Evolutionary conservation across 1,140 invertebrate genomes (phyloP).

Genomic region (Drosophila micromelanica): DNA sequence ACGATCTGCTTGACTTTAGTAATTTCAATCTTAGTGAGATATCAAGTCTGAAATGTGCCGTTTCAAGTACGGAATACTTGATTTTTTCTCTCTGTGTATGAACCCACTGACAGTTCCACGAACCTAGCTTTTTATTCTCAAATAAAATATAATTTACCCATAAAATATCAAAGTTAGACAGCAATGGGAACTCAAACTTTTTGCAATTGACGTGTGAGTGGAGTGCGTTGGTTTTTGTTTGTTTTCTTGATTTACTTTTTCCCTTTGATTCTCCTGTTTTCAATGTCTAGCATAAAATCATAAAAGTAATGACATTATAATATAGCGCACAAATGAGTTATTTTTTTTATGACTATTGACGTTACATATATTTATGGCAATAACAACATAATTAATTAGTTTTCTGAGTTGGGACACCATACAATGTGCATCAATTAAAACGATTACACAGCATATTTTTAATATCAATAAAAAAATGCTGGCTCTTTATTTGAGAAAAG

Average conservation of each 20-base stretch:
- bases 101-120: slow-evolving; percentile 43
- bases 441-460: slow-evolving; percentile 14
- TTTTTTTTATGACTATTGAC: slow-evolving; percentile 22
- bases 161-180: slow-evolving; percentile 52
- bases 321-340: slow-evolving; percentile 43
- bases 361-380: slow-evolving; percentile 34
- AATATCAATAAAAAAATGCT: slow-evolving; percentile 2
- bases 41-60: too few species aligned
- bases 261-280: slow-evolving; percentile 5
- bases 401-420: neutral
- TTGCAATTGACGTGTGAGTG: slow-evolving; percentile 29
- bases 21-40: too few species aligned
- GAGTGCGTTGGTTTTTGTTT: slow-evolving; percentile 12
- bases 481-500: neutral
- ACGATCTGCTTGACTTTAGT: too few species aligned
- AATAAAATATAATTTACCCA: slow-evolving; percentile 57
- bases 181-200: slow-evolving; percentile 52
- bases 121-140: slow-evolving; percentile 29
- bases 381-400: slow-evolving; percentile 59
- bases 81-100: too few species aligned
- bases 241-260: slow-evolving; percentile 11
- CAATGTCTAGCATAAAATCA: slow-evolving; percentile 24
- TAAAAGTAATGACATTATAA: slow-evolving; percentile 63
- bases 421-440: slow-evolving; percentile 11
- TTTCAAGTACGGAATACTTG: too few species aligned